phyloP scores from a whole-genome alignment of 1,140 invertebrate genomes.

The Diachasmimorpha longicaudata region DNA sequence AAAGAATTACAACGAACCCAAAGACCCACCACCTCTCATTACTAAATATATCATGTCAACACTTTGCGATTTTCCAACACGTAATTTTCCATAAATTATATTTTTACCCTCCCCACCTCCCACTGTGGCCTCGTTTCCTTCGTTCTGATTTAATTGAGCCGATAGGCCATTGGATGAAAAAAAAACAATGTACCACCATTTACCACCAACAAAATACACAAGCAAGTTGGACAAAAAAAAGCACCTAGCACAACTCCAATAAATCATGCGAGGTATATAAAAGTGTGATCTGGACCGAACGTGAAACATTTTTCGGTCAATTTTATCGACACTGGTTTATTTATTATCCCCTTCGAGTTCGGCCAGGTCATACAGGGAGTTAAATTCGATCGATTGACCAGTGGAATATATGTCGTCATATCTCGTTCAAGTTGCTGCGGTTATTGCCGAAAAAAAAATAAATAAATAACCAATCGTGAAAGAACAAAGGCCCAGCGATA shows the following conservation, averaged over 20 bases:
- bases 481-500: not conserved
- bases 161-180: not conserved
- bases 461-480: not conserved
- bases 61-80: not conserved
- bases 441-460: not conserved
- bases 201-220: not conserved
- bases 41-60: not conserved
- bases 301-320: slow-evolving; percentile 32
- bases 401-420: not conserved
- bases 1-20: not conserved
- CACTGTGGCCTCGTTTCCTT: not conserved
- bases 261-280: slow-evolving; percentile 23
- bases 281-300: slow-evolving; percentile 32
- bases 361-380: not conserved
- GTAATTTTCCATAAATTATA: not conserved
- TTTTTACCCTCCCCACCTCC: not conserved
- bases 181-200: not conserved
- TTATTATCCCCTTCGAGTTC: slow-evolving; percentile 26
- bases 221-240: not conserved
- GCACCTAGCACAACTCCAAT: not conserved
- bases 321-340: slow-evolving; percentile 35
- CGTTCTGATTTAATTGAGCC: not conserved
- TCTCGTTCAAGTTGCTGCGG: not conserved
- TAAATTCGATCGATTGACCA: slow-evolving; percentile 4
- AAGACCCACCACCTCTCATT: not conserved